Conservation (phyloP, 2,888 invertebrate species). For the Temnothorax unifasciatus region DNA sequence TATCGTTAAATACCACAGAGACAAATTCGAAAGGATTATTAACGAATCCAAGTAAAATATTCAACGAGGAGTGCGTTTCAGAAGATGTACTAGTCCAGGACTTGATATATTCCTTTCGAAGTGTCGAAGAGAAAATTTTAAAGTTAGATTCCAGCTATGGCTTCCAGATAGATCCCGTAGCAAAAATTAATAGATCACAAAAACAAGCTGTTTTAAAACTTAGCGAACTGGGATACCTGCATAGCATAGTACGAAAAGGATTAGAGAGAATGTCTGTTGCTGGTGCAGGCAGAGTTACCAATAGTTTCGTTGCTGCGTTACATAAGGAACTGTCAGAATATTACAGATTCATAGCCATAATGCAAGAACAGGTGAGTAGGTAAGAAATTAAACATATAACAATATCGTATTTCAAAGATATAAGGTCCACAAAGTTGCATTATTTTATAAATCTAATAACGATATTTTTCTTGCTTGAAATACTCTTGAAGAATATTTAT, state of each 20-base stretch:
- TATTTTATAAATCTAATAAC: not conserved
- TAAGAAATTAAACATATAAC: conserved; percentile 54
- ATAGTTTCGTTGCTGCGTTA: conserved; percentile 94
- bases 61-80: conserved; percentile 84
- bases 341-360: conserved; percentile 94
- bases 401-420: too few relatives aligned
- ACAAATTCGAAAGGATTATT: conserved; percentile 71
- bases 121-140: conserved; percentile 93
- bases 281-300: conserved; percentile 91
- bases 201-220: conserved; percentile 91
- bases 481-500: not conserved
- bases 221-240: conserved; percentile 94
- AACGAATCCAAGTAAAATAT: conserved; percentile 75
- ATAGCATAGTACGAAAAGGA: conserved; percentile 93
- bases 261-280: conserved; percentile 90
- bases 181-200: conserved; percentile 87
- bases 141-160: conserved; percentile 90
- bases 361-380: conserved; percentile 93
- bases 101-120: conserved; percentile 95
- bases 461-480: not conserved
- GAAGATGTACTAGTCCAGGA: conserved; percentile 90
- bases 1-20: conserved; percentile 77
- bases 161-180: conserved; percentile 89
- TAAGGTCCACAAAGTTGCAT: not conserved
- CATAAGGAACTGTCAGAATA: conserved; percentile 95